phyloP scores from a whole-genome alignment of 2,113 vertebrate species.

The Phylloscopus whistleri region DNA sequence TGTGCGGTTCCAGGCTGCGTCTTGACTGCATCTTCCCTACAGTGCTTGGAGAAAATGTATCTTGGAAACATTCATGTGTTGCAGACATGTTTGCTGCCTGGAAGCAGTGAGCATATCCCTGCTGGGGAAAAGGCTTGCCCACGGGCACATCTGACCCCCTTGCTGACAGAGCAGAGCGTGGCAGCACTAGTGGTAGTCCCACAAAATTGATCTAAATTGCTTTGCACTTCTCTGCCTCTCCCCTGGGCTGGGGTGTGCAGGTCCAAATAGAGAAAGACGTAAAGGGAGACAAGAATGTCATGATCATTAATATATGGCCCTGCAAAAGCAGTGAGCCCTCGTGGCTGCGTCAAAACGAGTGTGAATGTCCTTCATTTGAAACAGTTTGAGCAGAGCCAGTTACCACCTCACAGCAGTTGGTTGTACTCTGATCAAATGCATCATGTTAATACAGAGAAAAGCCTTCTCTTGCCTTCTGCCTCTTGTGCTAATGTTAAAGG shows the following conservation, averaged over 20 bases:
- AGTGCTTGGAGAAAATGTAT: background rate
- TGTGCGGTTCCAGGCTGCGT: background rate
- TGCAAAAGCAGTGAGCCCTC: background rate
- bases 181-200: background rate
- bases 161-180: accelerated
- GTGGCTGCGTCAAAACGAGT: background rate
- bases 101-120: background rate
- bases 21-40: background rate
- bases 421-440: background rate
- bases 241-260: background rate
- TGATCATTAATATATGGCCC: background rate
- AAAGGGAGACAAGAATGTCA: background rate
- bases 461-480: background rate
- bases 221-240: background rate
- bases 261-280: background rate
- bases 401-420: background rate
- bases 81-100: background rate
- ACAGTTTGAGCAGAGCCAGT: background rate
- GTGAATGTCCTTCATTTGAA: background rate
- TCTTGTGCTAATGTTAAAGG: background rate
- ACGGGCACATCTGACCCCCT: accelerated
- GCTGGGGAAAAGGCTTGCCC: background rate
- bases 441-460: background rate
- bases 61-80: background rate
- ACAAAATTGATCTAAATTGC: background rate